Evolutionary conservation across 2,113 vertebrate genomes (phyloP), one percentile per base, ranked within the genome.

Genomic region (Sorex araneus): DNA sequence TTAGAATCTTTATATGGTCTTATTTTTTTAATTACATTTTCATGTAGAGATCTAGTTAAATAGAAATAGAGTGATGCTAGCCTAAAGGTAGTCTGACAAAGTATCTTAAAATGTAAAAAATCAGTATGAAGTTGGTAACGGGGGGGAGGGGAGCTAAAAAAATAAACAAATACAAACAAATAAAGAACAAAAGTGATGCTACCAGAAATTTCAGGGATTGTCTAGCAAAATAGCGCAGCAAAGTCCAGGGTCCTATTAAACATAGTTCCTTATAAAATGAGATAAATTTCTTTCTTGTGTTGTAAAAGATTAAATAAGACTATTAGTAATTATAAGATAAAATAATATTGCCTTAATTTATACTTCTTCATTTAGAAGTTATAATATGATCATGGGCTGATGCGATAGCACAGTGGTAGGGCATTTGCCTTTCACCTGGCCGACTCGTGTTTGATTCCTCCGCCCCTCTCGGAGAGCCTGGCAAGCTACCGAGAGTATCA

Each of bases 191-290:
- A 7, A 6, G 10, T 50, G 47, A 50, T 18, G 3, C 18, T 57
- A 57, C 15, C 2, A 63, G 36, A 92, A 30, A 28, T 27, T 66
- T 54, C 9, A 21, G 36, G 0, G 18, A 76, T 12, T 45, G 3
- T 25, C 32, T 40, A 45, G 1, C 76, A 43, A 94, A 93, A 77
- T 78, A 76, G 69, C 27, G 43, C 3, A 77, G 47, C 23, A 63
- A 60, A 67, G 4, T 1, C 6, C 45, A 83, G 18, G 0, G 23
- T 70, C 34, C 25, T 71, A 76, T 30, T 32, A 16, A 13, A n/a
- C 5, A 25, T 78, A 54, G 25, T 69, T 89, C 8, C 47, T 45
- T 43, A 73, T 43, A 93, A 94, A 67, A 90, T 84, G 27, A 50
- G 25, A 23, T 75, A 34, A 34, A 40, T 30, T 87, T 89, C 43